Base-by-base conservation (phyloP, 2,888 invertebrate species). In the Mylabris sibirica region DNA sequence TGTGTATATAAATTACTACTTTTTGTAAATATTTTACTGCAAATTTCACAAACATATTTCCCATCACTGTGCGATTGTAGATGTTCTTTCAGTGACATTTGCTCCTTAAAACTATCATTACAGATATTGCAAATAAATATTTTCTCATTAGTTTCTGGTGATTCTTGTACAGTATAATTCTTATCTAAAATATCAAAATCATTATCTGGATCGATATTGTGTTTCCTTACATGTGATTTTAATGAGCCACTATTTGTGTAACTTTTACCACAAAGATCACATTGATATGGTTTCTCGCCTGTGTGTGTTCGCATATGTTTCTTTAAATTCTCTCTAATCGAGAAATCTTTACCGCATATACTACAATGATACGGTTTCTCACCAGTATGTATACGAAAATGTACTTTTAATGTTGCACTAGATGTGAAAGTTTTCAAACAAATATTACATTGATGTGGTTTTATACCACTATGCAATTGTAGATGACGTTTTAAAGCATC, bases 1-100 rank as follows among this genome's bases (percentile, higher is more conserved):
- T 44, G 44, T 17, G 44, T 44, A 44, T 44, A 44, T 44, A 44
- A 44, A 44, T 44, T 44, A 17, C 44, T 44, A 17, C 44, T 44
- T 44, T 44, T 44, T 17, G 44, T 44, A n/a, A 44, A 44, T 2
- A 44, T 44, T 11, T 44, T 44, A 44, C 44, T 44, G 5, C 44
- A 44, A 44, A 44, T 44, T 17, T 44, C 44, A 44, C 44, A 44
- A n/a, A 44, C 44, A 8, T 44, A 44, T 44, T 44, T 44, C 1
- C 44, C 44, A 44, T 44, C 44, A 44, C 44, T 44, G 12, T 44
- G 44, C 17, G 44, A 44, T 17, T 44, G 44, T n/a, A 44, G n/a
- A 2, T 44, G 44, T 17, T 44, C 6, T 44, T 44, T 44, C n/a
- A 44, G n/a, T 17, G 6, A 17, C 44, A 44, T 44, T 17, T 44